Evolutionary conservation across 2,797 vertebrate species (phyloP).

Genomic region (Champsocephalus gunnari): DNA sequence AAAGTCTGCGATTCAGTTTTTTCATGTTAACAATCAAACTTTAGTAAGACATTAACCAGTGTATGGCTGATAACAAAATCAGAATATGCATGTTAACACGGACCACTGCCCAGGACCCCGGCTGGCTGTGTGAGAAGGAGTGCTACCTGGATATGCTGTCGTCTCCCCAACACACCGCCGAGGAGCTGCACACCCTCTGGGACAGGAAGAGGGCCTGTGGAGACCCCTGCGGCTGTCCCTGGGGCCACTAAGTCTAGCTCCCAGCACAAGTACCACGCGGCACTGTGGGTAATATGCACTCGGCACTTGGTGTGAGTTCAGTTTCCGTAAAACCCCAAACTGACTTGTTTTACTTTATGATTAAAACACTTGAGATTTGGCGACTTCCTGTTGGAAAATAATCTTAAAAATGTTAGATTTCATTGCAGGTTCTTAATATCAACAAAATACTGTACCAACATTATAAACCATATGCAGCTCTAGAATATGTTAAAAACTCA

Average conservation of each 20-base stretch:
- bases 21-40: slow-evolving; percentile 8
- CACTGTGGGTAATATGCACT: slow-evolving; percentile 59
- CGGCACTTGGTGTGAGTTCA: slow-evolving; percentile 19
- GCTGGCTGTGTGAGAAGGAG: slow-evolving; percentile 96
- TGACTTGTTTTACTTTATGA: slow-evolving; percentile 30
- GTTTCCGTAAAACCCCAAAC: slow-evolving; percentile 33
- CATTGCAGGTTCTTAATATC: slow-evolving; percentile 35
- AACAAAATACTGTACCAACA: slow-evolving; percentile 23
- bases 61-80: background rate
- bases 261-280: slow-evolving; percentile 10
- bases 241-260: slow-evolving; percentile 63
- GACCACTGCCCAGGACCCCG: slow-evolving; percentile 85
- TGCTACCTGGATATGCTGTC: slow-evolving; percentile 95
- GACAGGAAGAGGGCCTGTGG: slow-evolving; percentile 87
- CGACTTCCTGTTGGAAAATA: slow-evolving; percentile 20
- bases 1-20: too few relatives aligned
- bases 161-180: slow-evolving; percentile 92
- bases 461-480: slow-evolving; percentile 43
- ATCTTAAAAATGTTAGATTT: slow-evolving; percentile 10
- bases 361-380: slow-evolving; percentile 15
- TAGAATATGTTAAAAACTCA: slow-evolving; percentile 31
- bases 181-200: slow-evolving; percentile 91
- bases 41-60: background rate
- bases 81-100: background rate
- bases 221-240: slow-evolving; percentile 92